Evolutionary conservation across 2,888 invertebrate genomes (phyloP), one percentile per base, ranked within the genome.

Genomic region (Cylloceria caligata): DNA sequence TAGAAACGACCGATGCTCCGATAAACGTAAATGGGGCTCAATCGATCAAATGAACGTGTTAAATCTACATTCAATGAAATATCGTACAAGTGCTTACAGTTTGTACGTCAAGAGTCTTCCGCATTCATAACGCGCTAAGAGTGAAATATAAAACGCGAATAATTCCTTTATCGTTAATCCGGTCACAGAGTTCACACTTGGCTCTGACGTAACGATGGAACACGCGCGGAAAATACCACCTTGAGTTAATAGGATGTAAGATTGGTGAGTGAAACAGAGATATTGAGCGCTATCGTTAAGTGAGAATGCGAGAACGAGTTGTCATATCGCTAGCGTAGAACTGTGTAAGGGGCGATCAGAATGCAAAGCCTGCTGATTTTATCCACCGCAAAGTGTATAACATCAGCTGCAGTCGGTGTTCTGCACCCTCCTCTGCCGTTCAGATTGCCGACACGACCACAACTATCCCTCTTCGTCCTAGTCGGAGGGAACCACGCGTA

Each of bases 351-450:
- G 24, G 83, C 82, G 67, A 84, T 82, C 75, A 81, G 74, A 81
- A 76, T 45, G 80, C 60, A 71, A 65, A 84, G 80, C 30, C 83
- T 52, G 71, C 57, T 27, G 64, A 62, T 69, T 75, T 75, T 75
- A 81, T 79, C 77, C 64, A 84, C 84, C 78, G 81, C 82, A 83
- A 87, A 87, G 87, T 87, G 86, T 88, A 88, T 88, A 89, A 86
- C 85, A 87, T 89, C 88, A 88, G 86, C 82, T 87, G 86, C 88
- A 85, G 83, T 85, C 82, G 79, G 80, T 87, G 87, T 88, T 89
- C 85, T 84, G 83, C 67, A 65, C 81, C 81, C 75, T 78, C 65
- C 42, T 27, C 64, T n/a, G 16, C 57, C n/a, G 55, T 55, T 62
- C 72, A 81, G 83, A 85, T 88, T 81, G 83, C 84, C 83, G 76